phyloP scores from a whole-genome alignment of 1,140 invertebrate species.

The Papilio dardanus region DNA sequence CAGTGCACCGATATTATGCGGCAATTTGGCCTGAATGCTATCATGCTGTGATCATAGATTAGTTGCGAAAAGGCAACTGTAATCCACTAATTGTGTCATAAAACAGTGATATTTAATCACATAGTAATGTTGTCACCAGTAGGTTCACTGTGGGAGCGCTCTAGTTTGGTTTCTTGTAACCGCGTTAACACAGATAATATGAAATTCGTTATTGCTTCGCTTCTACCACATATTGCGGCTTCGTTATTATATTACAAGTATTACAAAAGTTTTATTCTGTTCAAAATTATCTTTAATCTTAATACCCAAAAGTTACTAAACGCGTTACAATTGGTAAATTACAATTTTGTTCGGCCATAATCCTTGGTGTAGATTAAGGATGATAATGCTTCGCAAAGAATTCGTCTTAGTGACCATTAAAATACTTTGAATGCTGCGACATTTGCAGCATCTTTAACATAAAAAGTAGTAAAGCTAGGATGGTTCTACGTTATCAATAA shows the following conservation, averaged over 20 bases:
- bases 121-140: constrained; percentile 27
- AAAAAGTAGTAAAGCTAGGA: too few species aligned
- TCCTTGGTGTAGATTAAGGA: too few species aligned
- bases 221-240: not conserved
- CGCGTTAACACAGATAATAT: constrained; percentile 14
- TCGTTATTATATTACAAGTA: not conserved
- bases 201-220: constrained; percentile 7
- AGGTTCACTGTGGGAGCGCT: constrained; percentile 24
- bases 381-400: too few species aligned
- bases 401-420: too few species aligned
- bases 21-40: not conserved
- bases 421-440: too few species aligned
- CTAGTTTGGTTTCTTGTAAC: constrained; percentile 21
- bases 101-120: constrained; percentile 32
- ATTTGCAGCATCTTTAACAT: too few species aligned
- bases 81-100: constrained; percentile 29
- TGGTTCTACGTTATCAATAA: too few species aligned
- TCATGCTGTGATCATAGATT: not conserved
- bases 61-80: not conserved
- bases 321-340: not conserved
- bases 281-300: not conserved
- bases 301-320: not conserved
- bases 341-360: not conserved
- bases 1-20: not conserved
- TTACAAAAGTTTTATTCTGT: not conserved